These are phyloP conservation scores for Synanthedon myopaeformis DNA, from an alignment of 2,888 invertebrate species.

Conservation along the genomic window DNA sequence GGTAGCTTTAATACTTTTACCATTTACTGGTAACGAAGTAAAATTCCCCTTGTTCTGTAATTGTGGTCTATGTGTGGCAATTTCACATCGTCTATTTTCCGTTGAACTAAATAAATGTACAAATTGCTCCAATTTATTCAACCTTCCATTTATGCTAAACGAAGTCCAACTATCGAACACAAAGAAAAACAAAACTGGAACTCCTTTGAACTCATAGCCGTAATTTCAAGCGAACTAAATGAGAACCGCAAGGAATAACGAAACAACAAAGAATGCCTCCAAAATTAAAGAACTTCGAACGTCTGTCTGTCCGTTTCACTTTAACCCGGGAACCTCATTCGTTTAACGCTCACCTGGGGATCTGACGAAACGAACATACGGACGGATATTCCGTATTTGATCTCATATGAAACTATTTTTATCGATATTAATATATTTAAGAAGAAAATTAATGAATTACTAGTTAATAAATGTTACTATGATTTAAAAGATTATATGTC, in stretches of 20 bases:
- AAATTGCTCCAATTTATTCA: too few species aligned
- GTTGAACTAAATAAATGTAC: too few species aligned
- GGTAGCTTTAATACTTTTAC: too few species aligned
- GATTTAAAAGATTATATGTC: too few species aligned
- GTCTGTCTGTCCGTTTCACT: constrained; percentile 36
- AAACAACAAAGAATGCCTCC: not conserved
- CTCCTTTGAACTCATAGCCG: not conserved
- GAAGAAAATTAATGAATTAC: too few species aligned
- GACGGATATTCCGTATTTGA: not conserved
- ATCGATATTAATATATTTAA: too few species aligned
- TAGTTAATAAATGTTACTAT: too few species aligned
- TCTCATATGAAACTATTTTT: too few species aligned
- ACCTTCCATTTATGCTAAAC: not conserved
- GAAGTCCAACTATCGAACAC: not conserved
- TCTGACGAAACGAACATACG: constrained; percentile 12
- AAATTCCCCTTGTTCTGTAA: too few species aligned
- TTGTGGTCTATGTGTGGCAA: too few species aligned
- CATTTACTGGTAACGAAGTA: too few species aligned
- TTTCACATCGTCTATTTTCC: too few species aligned
- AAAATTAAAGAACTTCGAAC: constrained; percentile 27
- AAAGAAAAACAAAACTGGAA: not conserved
- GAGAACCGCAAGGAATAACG: not conserved
- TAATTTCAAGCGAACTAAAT: not conserved
- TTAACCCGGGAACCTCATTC: constrained; percentile 33
- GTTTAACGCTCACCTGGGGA: constrained; percentile 43